Evolutionary conservation across 2,797 vertebrate species (phyloP).

Genomic region (Lithobates pipiens): DNA sequence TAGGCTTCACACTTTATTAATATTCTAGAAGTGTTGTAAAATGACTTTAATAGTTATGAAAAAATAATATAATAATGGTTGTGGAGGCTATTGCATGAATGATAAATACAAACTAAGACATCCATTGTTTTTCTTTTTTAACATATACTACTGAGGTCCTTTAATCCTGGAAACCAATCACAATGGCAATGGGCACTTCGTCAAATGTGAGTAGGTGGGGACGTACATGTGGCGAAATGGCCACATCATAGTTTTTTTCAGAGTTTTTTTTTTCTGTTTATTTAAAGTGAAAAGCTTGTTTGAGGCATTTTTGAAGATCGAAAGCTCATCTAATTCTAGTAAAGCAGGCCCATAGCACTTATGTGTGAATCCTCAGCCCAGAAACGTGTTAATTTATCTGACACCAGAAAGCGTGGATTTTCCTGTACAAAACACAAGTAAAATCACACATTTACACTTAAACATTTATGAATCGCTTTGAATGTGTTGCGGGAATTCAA

Average conservation of each 20-base stretch:
- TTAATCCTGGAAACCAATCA: too few relatives aligned
- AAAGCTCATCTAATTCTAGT: background rate
- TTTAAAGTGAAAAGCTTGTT: background rate
- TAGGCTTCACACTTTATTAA: too few relatives aligned
- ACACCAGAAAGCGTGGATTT: background rate
- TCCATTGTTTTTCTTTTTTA: too few relatives aligned
- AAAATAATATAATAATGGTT: background rate
- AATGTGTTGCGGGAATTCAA: conserved; percentile 45
- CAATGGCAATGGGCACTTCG: too few relatives aligned
- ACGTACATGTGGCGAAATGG: too few relatives aligned
- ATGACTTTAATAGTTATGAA: background rate
- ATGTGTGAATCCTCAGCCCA: background rate
- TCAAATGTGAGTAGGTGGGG: background rate
- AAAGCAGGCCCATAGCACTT: background rate
- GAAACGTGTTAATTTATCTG: conserved; percentile 17
- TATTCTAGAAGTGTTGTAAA: background rate
- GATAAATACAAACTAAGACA: too few relatives aligned
- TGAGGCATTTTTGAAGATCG: background rate
- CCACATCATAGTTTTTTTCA: background rate
- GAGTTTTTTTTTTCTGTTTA: background rate
- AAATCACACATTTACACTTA: conserved; percentile 46
- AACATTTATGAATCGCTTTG: conserved; percentile 53
- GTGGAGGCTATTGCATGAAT: too few relatives aligned
- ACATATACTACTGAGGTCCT: too few relatives aligned
- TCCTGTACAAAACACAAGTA: conserved; percentile 19